Base-by-base conservation (phyloP, 1,140 invertebrate genomes). In the Neuroterus valhalla region DNA sequence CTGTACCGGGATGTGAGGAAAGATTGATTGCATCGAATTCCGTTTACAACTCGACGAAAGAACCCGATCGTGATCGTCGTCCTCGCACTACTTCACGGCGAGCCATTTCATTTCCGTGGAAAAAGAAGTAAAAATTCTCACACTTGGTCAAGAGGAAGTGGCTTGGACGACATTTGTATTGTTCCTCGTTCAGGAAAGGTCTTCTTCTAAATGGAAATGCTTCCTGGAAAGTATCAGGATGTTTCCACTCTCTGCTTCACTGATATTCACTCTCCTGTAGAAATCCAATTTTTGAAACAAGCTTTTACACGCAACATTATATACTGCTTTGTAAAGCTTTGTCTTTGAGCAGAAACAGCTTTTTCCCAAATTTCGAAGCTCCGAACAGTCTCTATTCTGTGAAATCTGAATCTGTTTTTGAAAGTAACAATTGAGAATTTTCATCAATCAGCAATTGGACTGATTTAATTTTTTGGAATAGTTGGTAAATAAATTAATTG, bases 11-110 rank as follows among this genome's bases (percentile, higher is more conserved):
- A 23, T 66, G 44, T 42, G 68, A 70, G 55, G 50, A 68, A 83
- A 84, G 83, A 84, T 84, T 82, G 83, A 84, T 84, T 79, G 75
- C 76, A 55, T 81, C 74, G 81, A 80, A 81, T 80, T 69, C 67
- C 76, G 45, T 74, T 70, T 83, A 80, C 50, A 74, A 48, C 74
- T 66, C 42, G 38, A 62, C 26, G 55, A 62, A 62, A 62, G 55
- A 62, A 62, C 55, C 55, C 31, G 55, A 62, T 62, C 55, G 26
- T 62, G 55, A 62, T 62, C 55, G 55, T 62, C 23, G 23, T 62
- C 68, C 31, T 55, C 23, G 66, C 31, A 55, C 55, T 48, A 67
- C 71, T 79, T 77, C 77, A 77, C 67, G 48, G 31, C 55, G 23
- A 62, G 55, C 55, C 55, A 62, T 62, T 62, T 62, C 55, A 62